A percentile compares a stretch with the other conserved stretches of the same genome.
These are phyloP conservation scores for Drosophila fuyamai DNA, from an alignment of 1,140 invertebrate genomes.

Conservation along the genomic window DNA sequence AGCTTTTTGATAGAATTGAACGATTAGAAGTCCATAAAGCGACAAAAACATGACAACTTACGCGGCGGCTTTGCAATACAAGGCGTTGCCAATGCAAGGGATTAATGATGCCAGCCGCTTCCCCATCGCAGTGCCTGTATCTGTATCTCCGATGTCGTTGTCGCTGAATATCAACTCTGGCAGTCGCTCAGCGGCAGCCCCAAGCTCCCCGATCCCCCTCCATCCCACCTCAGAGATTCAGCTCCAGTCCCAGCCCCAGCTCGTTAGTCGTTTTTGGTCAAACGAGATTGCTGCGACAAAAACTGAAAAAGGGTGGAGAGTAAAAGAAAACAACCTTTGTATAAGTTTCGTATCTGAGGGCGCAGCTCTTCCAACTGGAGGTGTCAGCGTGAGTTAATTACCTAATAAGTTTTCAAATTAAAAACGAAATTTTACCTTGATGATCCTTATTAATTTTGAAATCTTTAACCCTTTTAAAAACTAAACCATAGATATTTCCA, in stretches of 20 bases:
- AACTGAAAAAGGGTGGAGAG: constrained; percentile 49
- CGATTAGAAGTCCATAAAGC: constrained; percentile 85
- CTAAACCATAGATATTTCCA: no score
- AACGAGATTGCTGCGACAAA: constrained; percentile 75
- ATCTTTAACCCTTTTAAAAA: no score
- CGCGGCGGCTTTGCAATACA: constrained; percentile 66
- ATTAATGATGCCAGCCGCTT: constrained; percentile 79
- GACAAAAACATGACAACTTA: constrained; percentile 85
- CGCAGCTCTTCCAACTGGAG: constrained; percentile 36
- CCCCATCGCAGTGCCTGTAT: constrained; percentile 17
- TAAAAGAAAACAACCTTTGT: constrained; percentile 46
- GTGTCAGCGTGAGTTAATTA: constrained; percentile 13
- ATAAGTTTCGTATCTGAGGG: constrained; percentile 60
- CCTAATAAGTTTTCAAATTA: no score
- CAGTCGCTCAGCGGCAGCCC: constrained; percentile 65
- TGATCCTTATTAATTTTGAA: no score
- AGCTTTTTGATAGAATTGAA: constrained; percentile 85
- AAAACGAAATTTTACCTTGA: not conserved
- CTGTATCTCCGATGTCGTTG: constrained; percentile 40
- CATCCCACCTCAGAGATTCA: constrained; percentile 7
- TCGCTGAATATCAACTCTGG: constrained; percentile 71
- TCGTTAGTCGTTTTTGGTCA: constrained; percentile 82
- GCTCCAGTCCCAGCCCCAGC: constrained; percentile 54
- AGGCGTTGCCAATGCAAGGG: constrained; percentile 75
- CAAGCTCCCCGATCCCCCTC: constrained; percentile 2